phyloP scores from a whole-genome alignment of 2,113 vertebrate genomes.

The Prunella fulvescens region DNA sequence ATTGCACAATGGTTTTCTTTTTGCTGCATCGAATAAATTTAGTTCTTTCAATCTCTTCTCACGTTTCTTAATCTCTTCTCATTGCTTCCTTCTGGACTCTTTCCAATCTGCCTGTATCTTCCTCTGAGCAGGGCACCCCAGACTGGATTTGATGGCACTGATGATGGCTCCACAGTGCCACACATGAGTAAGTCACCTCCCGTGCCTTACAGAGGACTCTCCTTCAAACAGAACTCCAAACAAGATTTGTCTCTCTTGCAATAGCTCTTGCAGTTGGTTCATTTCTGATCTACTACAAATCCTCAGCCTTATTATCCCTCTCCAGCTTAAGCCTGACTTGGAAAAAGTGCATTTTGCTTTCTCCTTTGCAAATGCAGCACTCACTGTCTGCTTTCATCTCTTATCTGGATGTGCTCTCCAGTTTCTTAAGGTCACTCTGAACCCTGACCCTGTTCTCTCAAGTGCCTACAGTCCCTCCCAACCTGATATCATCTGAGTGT shows the following conservation, averaged over 20 bases:
- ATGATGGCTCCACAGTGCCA: not conserved
- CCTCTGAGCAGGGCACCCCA: not conserved
- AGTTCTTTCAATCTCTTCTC: not conserved
- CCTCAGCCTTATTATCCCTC: not conserved
- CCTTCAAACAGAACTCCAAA: not conserved
- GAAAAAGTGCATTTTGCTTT: not conserved
- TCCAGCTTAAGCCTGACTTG: not conserved
- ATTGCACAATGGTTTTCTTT: conserved; percentile 38
- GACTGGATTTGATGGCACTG: not conserved
- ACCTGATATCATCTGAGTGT: not conserved
- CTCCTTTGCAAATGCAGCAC: not conserved
- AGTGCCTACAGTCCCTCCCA: not conserved
- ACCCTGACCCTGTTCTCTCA: not conserved
- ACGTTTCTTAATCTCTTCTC: not conserved
- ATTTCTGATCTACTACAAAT: not conserved
- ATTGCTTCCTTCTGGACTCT: not conserved
- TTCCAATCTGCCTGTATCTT: not conserved
- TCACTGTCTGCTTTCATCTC: not conserved
- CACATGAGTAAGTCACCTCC: not conserved
- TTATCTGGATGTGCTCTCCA: conserved; percentile 8
- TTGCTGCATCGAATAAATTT: not conserved
- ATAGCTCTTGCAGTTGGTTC: not conserved
- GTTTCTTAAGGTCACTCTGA: conserved; percentile 9
- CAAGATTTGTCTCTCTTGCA: not conserved
- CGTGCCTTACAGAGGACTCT: rapidly evolving